Conservation (phyloP, 2,888 invertebrate genomes). For the Amiota minor region DNA sequence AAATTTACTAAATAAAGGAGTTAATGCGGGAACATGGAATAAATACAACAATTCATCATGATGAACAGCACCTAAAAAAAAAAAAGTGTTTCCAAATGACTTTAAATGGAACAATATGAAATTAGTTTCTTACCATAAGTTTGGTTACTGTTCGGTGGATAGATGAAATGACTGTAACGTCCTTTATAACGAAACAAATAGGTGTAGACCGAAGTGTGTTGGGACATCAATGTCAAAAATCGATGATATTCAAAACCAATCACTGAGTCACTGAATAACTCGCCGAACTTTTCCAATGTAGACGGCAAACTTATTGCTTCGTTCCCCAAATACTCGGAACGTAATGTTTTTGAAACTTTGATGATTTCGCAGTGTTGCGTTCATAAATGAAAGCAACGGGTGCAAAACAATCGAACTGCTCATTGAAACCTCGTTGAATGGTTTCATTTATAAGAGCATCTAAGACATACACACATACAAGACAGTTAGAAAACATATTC, state of each 20-base stretch:
- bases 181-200: conserved; percentile 79
- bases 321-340: conserved; percentile 58
- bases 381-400: conserved; percentile 72
- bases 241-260: conserved; percentile 77
- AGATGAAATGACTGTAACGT: conserved; percentile 76
- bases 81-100: fast-evolving
- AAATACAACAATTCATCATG: conserved; percentile 75
- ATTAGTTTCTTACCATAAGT: conserved; percentile 73
- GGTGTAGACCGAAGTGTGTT: conserved; percentile 77
- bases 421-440: conserved; percentile 64
- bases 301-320: conserved; percentile 41
- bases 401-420: conserved; percentile 58
- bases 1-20: conserved; percentile 67
- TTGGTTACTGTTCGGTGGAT: conserved; percentile 70
- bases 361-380: conserved; percentile 64
- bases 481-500: neutral
- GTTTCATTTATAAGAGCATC: conserved; percentile 75
- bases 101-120: neutral
- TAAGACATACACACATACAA: conserved; percentile 62
- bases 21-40: conserved; percentile 61
- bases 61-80: conserved; percentile 72
- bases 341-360: conserved; percentile 56
- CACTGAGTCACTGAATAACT: conserved; percentile 76
- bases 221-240: conserved; percentile 76
- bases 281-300: conserved; percentile 55